Evolutionary conservation across 30 jellyfish, hydroid and myxozoan genomes (phyloP), one percentile per base, ranked within the genome.

Genomic region (Turritopsis dohrnii): DNA sequence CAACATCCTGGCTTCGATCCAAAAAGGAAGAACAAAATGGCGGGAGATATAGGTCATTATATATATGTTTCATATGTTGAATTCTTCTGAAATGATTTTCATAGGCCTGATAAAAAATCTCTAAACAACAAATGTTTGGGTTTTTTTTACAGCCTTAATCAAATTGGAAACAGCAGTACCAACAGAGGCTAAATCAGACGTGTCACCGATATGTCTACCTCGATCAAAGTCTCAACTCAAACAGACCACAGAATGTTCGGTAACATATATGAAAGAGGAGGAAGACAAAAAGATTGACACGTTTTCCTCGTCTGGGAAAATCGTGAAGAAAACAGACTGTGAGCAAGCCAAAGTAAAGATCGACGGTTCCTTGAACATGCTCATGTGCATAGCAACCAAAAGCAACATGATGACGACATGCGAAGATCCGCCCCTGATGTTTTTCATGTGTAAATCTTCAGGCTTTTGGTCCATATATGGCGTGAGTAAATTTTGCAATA

Each of bases 401-500:
- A 30, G 23, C 18, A 60, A 77, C 22, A 77, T 77, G 85, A 30
- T 24, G 27, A 52, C 52, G 7, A 0, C 28, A 0, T 77, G 85
- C 28, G 28, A 52, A 24, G 85, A 22, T 20, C 73, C 29, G 52
- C 66, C 85, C 21, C 52, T 77, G 5, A 77, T 77, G 72, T 80
- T 52, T 26, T 80, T 80, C 84, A 80, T 27, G 52, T 80, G 87
- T 20, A 80, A 80, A 80, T 16, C 81, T 18, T 52, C 87, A 4
- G 87, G 87, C 21, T 80, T 29, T 28, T 80, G 87, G 87, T 80
- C 87, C 22, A 81, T 80, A 20, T 80, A 22, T 80, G 87, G 87
- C 21, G n/a, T 80, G 21, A 80, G 77, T 53, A 80, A 80, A 80
- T 77, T 77, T 77, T 77, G 85, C 85, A 77, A 66, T 29, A 28